phyloP scores from a whole-genome alignment of 2,797 vertebrate genomes.

The Typhlichthys eigenmanni region DNA sequence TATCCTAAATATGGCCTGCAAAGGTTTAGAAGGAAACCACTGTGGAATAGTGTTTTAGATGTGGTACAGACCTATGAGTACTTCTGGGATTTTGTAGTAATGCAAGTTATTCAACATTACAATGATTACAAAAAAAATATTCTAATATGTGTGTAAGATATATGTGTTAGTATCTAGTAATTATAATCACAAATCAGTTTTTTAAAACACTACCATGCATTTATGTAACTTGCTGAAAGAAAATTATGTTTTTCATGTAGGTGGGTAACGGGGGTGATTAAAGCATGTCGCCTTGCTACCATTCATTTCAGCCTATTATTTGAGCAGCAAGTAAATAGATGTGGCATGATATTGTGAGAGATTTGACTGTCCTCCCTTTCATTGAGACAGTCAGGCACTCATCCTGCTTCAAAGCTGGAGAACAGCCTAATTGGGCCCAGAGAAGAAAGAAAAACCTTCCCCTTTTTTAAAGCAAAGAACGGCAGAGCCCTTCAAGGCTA shows the following conservation, averaged over 20 bases:
- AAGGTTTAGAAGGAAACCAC: too few relatives aligned
- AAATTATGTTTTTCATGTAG: neutral
- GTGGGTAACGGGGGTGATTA: neutral
- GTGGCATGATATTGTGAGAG: conserved; percentile 45
- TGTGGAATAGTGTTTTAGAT: too few relatives aligned
- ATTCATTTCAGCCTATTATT: conserved; percentile 11
- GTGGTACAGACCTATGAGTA: too few relatives aligned
- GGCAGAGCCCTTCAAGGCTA: conserved; percentile 44
- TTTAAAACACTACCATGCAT: neutral
- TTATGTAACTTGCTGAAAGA: neutral
- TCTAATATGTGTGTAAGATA: too few relatives aligned
- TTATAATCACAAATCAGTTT: neutral
- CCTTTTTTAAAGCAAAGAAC: conserved; percentile 65
- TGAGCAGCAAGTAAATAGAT: conserved; percentile 8
- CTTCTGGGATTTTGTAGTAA: too few relatives aligned
- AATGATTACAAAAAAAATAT: too few relatives aligned
- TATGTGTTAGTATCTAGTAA: neutral
- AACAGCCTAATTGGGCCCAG: conserved; percentile 70
- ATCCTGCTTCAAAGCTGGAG: conserved; percentile 49
- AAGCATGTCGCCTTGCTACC: conserved; percentile 6
- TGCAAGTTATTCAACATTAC: too few relatives aligned
- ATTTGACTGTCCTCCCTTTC: conserved; percentile 44
- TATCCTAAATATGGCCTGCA: too few relatives aligned
- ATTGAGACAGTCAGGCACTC: conserved; percentile 43
- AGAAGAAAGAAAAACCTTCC: conserved; percentile 66